Base-by-base conservation (phyloP, 2,113 vertebrate genomes). In the Alethe castanea region DNA sequence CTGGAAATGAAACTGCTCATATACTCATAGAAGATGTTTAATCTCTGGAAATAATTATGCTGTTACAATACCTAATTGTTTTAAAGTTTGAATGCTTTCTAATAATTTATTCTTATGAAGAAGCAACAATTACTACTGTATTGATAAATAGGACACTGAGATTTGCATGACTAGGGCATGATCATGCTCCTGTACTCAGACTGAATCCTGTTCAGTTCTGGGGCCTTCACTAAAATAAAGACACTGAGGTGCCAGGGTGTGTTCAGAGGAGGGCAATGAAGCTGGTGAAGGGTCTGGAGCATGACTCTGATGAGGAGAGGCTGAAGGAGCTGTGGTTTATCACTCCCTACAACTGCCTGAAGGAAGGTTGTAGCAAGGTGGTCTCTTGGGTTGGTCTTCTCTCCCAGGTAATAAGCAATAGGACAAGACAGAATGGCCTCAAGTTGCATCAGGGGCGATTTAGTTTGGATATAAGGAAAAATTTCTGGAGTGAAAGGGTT, bases 1-100 rank as follows among this genome's bases (percentile, higher is more conserved):
- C 19, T 80, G 78, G 56, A 81, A 88, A 86, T 29, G 8, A 94
- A 95, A 64, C 22, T 57, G 38, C 36, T 88, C 26, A 67, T 48
- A 54, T 19, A 52, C 11, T 67, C 6, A 0, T 8, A 77, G 72
- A 89, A 88, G 40, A 48, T 3, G 10, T 44, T 94, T 89, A 65
- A 45, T 69, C 33, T 65, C 71, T 59, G 80, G 62, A 77, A 92
- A 66, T 80, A 38, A 33, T 36, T 81, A 25, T 3, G 35, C 28
- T 56, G 44, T 64, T 82, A 35, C 48, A 79, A 65, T 31, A 47
- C 5, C 14, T 56, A 69, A 52, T 60, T 45, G 14, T 31, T 57
- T 47, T 28, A 31, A 81, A 81, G 33, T 50, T 52, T 76, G 44
- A 76, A 56, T 84, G 40, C 9, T 81, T 87, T 84, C 33, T 66